Base-by-base conservation (phyloP, 2,888 invertebrate species). In the Electrophaes corylata region DNA sequence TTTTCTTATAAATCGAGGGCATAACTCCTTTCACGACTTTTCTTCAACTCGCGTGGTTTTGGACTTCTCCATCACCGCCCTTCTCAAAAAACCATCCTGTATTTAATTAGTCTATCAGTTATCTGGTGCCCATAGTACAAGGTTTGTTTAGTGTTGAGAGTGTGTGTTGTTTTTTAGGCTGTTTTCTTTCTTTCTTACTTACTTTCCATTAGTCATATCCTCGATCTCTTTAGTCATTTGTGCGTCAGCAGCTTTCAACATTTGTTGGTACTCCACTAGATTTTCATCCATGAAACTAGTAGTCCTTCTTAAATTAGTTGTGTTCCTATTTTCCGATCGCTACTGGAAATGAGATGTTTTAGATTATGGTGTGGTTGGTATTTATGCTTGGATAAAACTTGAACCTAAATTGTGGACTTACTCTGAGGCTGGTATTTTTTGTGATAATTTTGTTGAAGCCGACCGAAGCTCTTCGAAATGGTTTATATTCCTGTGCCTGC, bases 171-270 rank as follows among this genome's bases (percentile, higher is more conserved):
- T 31, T 31, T n/a, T n/a, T n/a, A n/a, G n/a, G n/a, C n/a, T n/a
- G n/a, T n/a, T n/a, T n/a, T n/a, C n/a, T n/a, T n/a, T n/a, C n/a
- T n/a, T n/a, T n/a, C n/a, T n/a, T 56, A 79, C 86, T 67, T 75
- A 91, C 90, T 96, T 96, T 58, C 96, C 95, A 62, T 96, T 94
- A n/a, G 96, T 95, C 95, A 97, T 96, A 67, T 95, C 94, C 67
- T 96, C 95, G 64, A 97, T 95, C 66, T 96, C 96, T 31, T 94
- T 93, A 49, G 95, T 94, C 96, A 97, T 96, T 76, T 96, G 95
- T 6, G 94, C 93, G 75, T 96, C 91, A 5, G 95, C 95, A n/a
- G 93, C 92, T 73, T 93, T 93, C 51, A 94, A 79, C 92, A 94
- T 93, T 74, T 94, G 92, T 67, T 94, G 93, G 73, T 94, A 95